Base-by-base conservation (phyloP, 2,888 invertebrate species). In the Sinopyrophorus schimmeli region DNA sequence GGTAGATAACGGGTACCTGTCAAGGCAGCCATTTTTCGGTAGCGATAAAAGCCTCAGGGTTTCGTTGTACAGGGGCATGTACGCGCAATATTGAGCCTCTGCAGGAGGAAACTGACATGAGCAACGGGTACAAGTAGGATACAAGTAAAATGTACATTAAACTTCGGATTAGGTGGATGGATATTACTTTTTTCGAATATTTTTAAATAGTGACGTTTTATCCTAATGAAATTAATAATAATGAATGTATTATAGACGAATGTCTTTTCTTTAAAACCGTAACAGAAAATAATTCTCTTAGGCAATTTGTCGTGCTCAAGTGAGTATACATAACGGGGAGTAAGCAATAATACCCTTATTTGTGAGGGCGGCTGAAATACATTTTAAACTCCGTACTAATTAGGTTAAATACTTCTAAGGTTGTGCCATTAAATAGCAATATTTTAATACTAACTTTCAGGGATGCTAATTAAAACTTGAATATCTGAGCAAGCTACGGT, bases 391-490 rank as follows among this genome's bases (percentile, higher is more conserved):
- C 40, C 14, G 18, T 39, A 10, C 40, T 47, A 47, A 40, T 47
- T 47, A 47, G 40, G 27, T 40, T 47, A 47, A 47, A 47, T 48
- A 42, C 42, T 41, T 37, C 41, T 48, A 37, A 42, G 37, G 48
- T 48, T 42, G 41, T 42, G 35, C 27, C 42, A 30, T 42, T 42
- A 48, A 48, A 42, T 40, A 42, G 48, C 48, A 48, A 48, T 48
- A 41, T 48, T 42, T 48, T 48, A 42, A 42, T 48, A 37, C 48
- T 37, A 42, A 48, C 48, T 48, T 48, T 42, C 41, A 35, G 37
- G 35, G 30, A 42, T 30, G 35, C 41, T 42, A 48, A 48, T 48
- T 48, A 48, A 48, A 48, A 42, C 41, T 42, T 39, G 42, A 48
- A 42, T 48, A 28, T 37, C 42, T 42, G 37, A 42, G 41, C 18